Evolutionary conservation across 2,113 vertebrate species (phyloP), one percentile per base, ranked within the genome.

Genomic region (Peromyscus polionotus): DNA sequence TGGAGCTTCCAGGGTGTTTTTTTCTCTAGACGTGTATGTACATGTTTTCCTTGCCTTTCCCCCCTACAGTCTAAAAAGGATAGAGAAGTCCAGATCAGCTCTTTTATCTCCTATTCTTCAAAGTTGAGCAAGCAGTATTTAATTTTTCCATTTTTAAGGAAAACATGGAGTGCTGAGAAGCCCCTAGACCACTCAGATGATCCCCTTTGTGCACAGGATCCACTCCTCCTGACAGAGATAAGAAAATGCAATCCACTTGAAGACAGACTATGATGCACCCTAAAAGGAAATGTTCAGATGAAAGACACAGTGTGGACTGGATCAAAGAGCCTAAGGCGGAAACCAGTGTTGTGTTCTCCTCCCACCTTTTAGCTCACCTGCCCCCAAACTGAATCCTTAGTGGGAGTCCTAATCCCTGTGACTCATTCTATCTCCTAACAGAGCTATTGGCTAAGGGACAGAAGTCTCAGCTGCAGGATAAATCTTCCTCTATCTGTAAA

Each of bases 401-500:
- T 22, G 9, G 51, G 45, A 84, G 36, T 61, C 12, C 68, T 59
- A 42, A 76, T 90, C n/a, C 57, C 76, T 76, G 5, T 33, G 70
- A 72, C 22, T 51, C 12, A 0, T 54, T 42, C 57, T 90, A 8
- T 67, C 77, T 31, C 92, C 42, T 65, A 17, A 4, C 39, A 70
- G 57, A 16, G 16, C 36, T 28, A 1, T 9, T 59, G 92, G 63
- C 72, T 36, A 12, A 83, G 36, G 26, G 36, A 26, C 83, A 85
- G 48, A 33, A 85, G 89, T 31, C 70, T 88, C n/a, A 16, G 20
- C 77, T 91, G 2, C 36, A 68, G 51, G 86, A 68, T 48, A 20
- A 17, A 87, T 95, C 63, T 92, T 67, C 80, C 61, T 93, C 73
- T 61, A 14, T 84, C 68, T 95, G 7, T 91, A 39, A 95, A 77